Evolutionary conservation across 2,797 vertebrate species (phyloP).

Genomic region (Microcaecilia unicolor): DNA sequence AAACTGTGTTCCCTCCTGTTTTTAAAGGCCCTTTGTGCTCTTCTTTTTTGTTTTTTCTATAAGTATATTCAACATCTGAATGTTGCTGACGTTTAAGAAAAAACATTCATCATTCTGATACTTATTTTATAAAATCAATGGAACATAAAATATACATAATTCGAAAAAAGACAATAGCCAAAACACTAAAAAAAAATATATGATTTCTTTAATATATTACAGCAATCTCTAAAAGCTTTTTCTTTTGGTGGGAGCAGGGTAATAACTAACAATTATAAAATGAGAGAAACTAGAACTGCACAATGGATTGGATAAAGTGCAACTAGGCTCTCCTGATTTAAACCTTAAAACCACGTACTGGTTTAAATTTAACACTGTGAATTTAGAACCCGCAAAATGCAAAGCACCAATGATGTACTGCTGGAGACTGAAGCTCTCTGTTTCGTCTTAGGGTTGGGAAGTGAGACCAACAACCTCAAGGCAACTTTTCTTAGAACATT

Average conservation of each 20-base stretch:
- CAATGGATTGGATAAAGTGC: neutral
- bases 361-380: neutral
- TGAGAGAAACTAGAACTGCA: neutral
- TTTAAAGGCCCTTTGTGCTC: too few relatives aligned
- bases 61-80: too few relatives aligned
- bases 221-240: too few relatives aligned
- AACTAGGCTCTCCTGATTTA: neutral
- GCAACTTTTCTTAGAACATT: neutral
- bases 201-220: too few relatives aligned
- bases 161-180: too few relatives aligned
- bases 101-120: too few relatives aligned
- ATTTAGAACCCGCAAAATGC: neutral
- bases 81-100: too few relatives aligned
- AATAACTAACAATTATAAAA: neutral
- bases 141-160: too few relatives aligned
- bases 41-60: too few relatives aligned
- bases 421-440: neutral
- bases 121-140: too few relatives aligned
- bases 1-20: too few relatives aligned
- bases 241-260: fast-evolving
- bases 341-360: neutral
- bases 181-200: too few relatives aligned
- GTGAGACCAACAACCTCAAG: neutral
- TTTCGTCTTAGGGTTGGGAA: neutral
- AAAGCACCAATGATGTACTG: neutral